Evolutionary conservation across 2,113 vertebrate genomes (phyloP).

Genomic region (Cromileptes altivelis): DNA sequence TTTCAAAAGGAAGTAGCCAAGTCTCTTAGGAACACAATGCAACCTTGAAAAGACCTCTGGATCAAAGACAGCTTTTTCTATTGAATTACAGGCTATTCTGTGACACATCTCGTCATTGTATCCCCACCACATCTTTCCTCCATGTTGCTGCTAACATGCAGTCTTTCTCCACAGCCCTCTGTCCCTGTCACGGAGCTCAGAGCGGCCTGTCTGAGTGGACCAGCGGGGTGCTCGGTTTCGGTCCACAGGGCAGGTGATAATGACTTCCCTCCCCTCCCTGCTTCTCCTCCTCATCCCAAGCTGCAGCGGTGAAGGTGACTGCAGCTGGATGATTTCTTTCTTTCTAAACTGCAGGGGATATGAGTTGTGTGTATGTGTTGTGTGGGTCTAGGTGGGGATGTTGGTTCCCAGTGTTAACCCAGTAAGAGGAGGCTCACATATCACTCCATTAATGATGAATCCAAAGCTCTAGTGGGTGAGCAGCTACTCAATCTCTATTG

Average conservation of each 20-base stretch:
- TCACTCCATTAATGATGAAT: slow-evolving; percentile 62
- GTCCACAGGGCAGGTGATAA: slow-evolving; percentile 70
- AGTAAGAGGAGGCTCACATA: slow-evolving; percentile 47
- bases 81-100: slow-evolving; percentile 21
- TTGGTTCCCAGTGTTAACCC: slow-evolving; percentile 29
- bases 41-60: slow-evolving; percentile 13
- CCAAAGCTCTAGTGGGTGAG: slow-evolving; percentile 22
- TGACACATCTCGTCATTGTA: slow-evolving; percentile 19
- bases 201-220: slow-evolving; percentile 29
- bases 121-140: slow-evolving; percentile 13
- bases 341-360: slow-evolving; percentile 44
- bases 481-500: slow-evolving; percentile 10
- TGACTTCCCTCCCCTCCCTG: slow-evolving; percentile 43
- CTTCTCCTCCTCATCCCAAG: slow-evolving; percentile 36
- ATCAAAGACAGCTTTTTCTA: slow-evolving; percentile 34
- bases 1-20: slow-evolving; percentile 35
- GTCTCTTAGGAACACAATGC: slow-evolving; percentile 35
- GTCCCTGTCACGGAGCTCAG: slow-evolving; percentile 30
- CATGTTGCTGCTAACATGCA: neutral
- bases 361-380: neutral
- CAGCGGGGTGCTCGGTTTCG: slow-evolving; percentile 60
- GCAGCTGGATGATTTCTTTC: slow-evolving; percentile 65
- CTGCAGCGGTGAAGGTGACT: slow-evolving; percentile 72
- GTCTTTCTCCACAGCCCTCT: neutral
- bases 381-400: neutral